A percentile compares a stretch with the other conserved stretches of the same genome.
Conservation (phyloP, 2,113 vertebrate genomes). For the Anolis carolinensis region DNA sequence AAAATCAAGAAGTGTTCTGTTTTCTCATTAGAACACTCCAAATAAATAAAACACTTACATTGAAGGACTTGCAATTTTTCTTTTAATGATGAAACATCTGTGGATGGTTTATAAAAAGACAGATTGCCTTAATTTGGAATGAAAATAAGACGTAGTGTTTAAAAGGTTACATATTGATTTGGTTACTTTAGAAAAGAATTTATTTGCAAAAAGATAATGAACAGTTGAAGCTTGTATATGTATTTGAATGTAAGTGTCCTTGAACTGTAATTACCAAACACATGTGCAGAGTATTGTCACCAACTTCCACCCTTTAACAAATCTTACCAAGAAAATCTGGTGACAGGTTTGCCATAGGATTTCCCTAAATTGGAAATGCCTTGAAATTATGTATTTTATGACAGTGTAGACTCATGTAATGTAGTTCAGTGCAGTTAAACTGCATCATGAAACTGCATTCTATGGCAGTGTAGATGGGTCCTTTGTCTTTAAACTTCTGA, state of each 20-base stretch:
- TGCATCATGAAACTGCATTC: too few species aligned
- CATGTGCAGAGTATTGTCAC: too few species aligned
- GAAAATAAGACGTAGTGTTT: neutral
- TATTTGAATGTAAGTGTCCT: too few species aligned
- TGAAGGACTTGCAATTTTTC: neutral
- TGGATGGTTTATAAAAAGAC: neutral
- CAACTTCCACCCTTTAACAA: too few species aligned
- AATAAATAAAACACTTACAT: neutral
- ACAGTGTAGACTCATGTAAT: too few species aligned
- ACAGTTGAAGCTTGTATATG: neutral
- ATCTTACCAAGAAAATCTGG: too few species aligned
- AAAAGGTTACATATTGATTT: neutral
- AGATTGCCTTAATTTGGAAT: neutral
- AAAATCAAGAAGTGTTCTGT: conserved; percentile 4
- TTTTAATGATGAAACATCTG: neutral
- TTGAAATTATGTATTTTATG: neutral
- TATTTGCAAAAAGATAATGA: neutral
- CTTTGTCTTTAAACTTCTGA: too few species aligned
- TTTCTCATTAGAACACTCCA: neutral
- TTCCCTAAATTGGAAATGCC: neutral
- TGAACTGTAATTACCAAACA: neutral
- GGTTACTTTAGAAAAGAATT: neutral
- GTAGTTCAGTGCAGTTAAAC: too few species aligned
- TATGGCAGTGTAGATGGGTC: too few species aligned
- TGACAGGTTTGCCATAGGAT: too few species aligned